phyloP scores from a whole-genome alignment of 1,140 invertebrate genomes.

The Dendrolimus kikuchii region DNA sequence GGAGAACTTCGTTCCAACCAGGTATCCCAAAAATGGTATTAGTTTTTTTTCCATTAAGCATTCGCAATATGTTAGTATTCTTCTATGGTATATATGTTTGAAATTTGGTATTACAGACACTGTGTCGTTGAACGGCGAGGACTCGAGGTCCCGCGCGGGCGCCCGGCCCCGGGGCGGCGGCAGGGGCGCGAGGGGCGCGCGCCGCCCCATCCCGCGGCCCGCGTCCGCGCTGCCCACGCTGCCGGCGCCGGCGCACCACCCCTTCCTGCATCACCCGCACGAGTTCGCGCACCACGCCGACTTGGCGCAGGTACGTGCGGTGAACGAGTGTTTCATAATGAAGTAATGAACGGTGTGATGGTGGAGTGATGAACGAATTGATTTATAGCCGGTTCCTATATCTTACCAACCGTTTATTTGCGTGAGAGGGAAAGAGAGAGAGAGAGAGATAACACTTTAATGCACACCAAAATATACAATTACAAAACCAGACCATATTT shows the following conservation, averaged over 20 bases:
- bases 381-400: no score
- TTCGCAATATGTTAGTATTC: neutral
- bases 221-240: conserved; percentile 29
- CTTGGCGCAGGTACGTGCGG: conserved; percentile 30
- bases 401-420: no score
- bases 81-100: neutral
- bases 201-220: conserved; percentile 23
- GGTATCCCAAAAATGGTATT: no score
- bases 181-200: conserved; percentile 20
- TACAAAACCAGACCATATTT: no score
- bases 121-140: conserved; percentile 50
- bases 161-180: conserved; percentile 13
- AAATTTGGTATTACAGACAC: conserved; percentile 28
- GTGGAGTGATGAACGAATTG: no score
- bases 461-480: no score
- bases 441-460: no score
- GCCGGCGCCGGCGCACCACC: conserved; percentile 19
- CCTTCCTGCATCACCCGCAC: conserved; percentile 25
- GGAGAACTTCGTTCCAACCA: no score
- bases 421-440: no score
- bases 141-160: conserved; percentile 21
- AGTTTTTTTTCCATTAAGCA: neutral
- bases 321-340: no score
- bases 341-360: no score
- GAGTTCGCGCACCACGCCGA: conserved; percentile 33